These are phyloP conservation scores for Penaeus chinensis DNA, from an alignment of 1,140 invertebrate species.

Conservation along the genomic window DNA sequence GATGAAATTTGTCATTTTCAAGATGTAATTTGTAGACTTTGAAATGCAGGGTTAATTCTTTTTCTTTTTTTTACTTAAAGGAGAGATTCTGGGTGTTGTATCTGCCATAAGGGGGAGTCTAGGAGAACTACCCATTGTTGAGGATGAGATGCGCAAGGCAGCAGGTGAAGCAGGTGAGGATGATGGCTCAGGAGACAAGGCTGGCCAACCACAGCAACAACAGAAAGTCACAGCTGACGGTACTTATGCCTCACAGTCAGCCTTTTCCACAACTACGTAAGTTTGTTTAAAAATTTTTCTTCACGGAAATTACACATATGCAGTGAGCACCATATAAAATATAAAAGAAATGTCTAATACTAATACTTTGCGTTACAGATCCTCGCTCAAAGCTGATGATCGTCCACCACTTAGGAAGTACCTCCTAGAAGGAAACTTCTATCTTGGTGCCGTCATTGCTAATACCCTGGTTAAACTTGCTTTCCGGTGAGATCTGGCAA, in stretches of 20 bases:
- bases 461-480: constrained; percentile 93
- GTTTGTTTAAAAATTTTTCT: constrained; percentile 64
- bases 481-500: constrained; percentile 73
- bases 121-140: constrained; percentile 90
- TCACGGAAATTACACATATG: not conserved
- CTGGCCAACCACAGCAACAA: constrained; percentile 58
- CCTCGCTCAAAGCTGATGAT: constrained; percentile 74
- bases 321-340: not conserved
- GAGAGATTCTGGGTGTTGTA: constrained; percentile 62
- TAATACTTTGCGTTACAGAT: constrained; percentile 65
- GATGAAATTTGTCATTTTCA: no score
- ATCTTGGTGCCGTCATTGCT: constrained; percentile 91
- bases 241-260: constrained; percentile 98
- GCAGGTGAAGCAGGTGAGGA: constrained; percentile 75
- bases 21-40: no score
- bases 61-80: not conserved
- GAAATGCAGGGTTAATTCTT: no score
- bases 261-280: constrained; percentile 85
- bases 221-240: constrained; percentile 92
- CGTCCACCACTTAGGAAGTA: constrained; percentile 87
- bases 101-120: constrained; percentile 73
- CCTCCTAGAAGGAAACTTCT: constrained; percentile 95
- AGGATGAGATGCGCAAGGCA: constrained; percentile 83
- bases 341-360: no score
- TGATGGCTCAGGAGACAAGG: constrained; percentile 70